These are phyloP conservation scores for Meiosimyza platycephala DNA, from an alignment of 2,888 invertebrate species.

Conservation along the genomic window DNA sequence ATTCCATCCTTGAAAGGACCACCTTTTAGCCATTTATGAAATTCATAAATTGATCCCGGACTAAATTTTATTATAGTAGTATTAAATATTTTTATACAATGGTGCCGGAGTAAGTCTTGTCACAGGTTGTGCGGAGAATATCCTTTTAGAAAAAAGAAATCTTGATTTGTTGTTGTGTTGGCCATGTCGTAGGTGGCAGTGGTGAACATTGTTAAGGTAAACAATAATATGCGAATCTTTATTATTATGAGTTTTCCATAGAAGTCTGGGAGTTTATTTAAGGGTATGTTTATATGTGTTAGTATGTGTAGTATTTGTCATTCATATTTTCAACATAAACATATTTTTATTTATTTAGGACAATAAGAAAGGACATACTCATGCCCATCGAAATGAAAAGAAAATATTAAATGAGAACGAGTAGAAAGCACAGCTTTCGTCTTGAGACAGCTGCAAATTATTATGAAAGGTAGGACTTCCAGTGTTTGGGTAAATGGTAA, in stretches of 20 bases:
- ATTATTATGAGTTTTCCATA: slow-evolving; percentile 23
- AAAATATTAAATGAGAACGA: slow-evolving; percentile 51
- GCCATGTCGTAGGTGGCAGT: neutral
- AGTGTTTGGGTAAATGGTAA: neutral
- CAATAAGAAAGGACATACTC: slow-evolving; percentile 43
- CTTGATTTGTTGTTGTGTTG: neutral
- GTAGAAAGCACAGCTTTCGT: slow-evolving; percentile 6
- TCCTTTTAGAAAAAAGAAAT: too few species aligned
- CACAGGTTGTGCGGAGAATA: slow-evolving; percentile 50
- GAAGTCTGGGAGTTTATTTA: slow-evolving; percentile 11
- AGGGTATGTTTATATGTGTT: slow-evolving; percentile 30
- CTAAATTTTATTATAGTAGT: slow-evolving; percentile 61
- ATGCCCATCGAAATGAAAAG: slow-evolving; percentile 39
- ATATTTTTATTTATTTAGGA: slow-evolving; percentile 65
- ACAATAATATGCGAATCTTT: slow-evolving; percentile 16
- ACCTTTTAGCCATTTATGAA: slow-evolving; percentile 55
- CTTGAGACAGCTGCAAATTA: slow-evolving; percentile 56
- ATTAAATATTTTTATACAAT: slow-evolving; percentile 28
- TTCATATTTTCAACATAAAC: slow-evolving; percentile 65
- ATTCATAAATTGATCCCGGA: slow-evolving; percentile 65
- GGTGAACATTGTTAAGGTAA: slow-evolving; percentile 20
- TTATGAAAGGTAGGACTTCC: slow-evolving; percentile 45
- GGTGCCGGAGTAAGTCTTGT: slow-evolving; percentile 42
- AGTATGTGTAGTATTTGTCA: slow-evolving; percentile 60
- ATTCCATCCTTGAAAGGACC: slow-evolving; percentile 37